Evolutionary conservation across 30 jellyfish, hydroid and myxozoan species (phyloP), one percentile per base, ranked within the genome.

Genomic region (Aurelia sp.): DNA sequence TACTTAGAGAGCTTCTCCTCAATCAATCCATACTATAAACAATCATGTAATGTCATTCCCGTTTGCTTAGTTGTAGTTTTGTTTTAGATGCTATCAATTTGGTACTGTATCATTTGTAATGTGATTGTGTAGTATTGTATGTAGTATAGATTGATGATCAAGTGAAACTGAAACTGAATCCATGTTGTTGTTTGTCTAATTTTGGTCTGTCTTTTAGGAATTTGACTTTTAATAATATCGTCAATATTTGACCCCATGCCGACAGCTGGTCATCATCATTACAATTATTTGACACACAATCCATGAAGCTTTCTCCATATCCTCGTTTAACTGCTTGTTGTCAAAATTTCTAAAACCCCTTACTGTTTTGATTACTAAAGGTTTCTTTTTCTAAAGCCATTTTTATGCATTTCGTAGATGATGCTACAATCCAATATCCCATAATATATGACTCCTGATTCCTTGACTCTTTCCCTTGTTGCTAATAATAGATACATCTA

Each of bases 221-320:
- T 37, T 21, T 79, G 90, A n/a, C 65, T 80, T 15, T 63, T 11
- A 4, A 62, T 51, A 8, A 66, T 52, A 57, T 79, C 48, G 4
- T 62, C 65, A 53, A 30, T 1, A 79, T 72, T 41, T 63, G 21
- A 16, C 65, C 90, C 90, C 90, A 79, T 37, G 87, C 83, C 85
- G 74, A 79, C 41, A 40, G 51, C 19, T 20, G 27, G 55, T 79
- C 84, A 51, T 79, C 90, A 30, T 63, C 84, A 53, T 79, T 77
- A 62, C 62, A n/a, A n/a, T n/a, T n/a, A n/a, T 0, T 13, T 30
- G 27, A 60, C 62, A 23, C 48, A 79, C 53, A 6, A 31, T n/a
- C 90, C 90, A 61, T 62, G 90, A 72, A 40, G 70, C 85, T 3
- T 41, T 16, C 21, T 23, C 68, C 21, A 79, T 35, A 51, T 79